A percentile compares a stretch with the other conserved stretches of the same genome.
These are phyloP conservation scores for Chondrilla cf. caribensis DNA, from an alignment of 37 sponge, comb jelly and placozoan species.

Conservation along the genomic window DNA sequence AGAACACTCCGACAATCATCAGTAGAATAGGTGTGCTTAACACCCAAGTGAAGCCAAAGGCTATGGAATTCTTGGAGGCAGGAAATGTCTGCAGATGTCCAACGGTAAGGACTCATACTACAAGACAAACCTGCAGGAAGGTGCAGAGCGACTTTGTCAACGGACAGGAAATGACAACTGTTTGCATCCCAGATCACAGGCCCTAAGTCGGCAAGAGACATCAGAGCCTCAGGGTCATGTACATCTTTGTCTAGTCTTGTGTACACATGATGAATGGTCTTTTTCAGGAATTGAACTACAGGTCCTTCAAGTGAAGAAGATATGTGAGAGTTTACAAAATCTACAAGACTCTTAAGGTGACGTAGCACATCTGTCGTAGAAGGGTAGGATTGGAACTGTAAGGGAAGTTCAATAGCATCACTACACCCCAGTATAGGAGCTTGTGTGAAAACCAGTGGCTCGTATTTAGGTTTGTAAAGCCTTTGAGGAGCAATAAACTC, in stretches of 20 bases:
- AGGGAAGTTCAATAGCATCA: constrained; percentile 1
- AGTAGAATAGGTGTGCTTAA: constrained; percentile 27
- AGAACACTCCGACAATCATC: constrained; percentile 46
- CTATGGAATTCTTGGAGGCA: not conserved
- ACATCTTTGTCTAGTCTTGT: too few relatives aligned
- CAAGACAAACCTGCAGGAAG: not conserved
- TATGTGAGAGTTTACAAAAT: not conserved
- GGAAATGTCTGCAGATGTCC: not conserved
- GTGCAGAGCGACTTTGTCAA: not conserved
- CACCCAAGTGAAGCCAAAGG: constrained; percentile 20
- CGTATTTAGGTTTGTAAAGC: not conserved
- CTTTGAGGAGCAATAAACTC: constrained; percentile 5
- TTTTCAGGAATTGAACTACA: constrained; percentile 22
- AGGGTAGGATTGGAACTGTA: constrained; percentile 11
- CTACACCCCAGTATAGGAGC: constrained; percentile 12
- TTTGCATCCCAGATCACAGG: not conserved
- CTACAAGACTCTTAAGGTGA: constrained; percentile 19
- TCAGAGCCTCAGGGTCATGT: too few relatives aligned
- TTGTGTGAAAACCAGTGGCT: constrained; percentile 35
- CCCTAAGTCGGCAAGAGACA: too few relatives aligned
- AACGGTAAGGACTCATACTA: not conserved
- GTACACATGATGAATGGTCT: too few relatives aligned
- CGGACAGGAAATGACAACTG: not conserved
- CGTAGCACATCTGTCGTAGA: constrained; percentile 25
- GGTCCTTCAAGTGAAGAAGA: not conserved